Conservation (phyloP, 2,888 invertebrate genomes). For the Psylliodes chrysocephalus region DNA sequence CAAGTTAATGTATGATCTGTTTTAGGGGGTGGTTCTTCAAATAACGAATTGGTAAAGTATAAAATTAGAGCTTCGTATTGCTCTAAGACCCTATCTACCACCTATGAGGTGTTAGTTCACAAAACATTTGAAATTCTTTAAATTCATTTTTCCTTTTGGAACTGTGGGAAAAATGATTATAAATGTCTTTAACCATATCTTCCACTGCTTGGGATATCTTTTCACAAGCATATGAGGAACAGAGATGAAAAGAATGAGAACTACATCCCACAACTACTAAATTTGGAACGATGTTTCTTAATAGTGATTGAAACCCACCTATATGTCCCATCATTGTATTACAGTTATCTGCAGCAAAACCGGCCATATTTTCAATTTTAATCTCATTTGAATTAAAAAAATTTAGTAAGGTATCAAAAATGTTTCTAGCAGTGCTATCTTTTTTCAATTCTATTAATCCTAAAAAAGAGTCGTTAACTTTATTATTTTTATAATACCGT, state of each 20-base stretch:
- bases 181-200: conserved; percentile 29
- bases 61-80: conserved; percentile 30
- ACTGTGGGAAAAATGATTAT: conserved; percentile 26
- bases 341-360: conserved; percentile 38
- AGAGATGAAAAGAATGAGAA: conserved; percentile 33
- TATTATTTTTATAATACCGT: conserved; percentile 31
- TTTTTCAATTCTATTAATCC: too few relatives aligned
- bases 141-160: conserved; percentile 21
- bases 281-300: conserved; percentile 28
- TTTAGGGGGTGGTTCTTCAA: conserved; percentile 18
- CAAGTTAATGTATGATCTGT: conserved; percentile 10
- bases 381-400: too few relatives aligned
- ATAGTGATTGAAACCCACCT: conserved; percentile 36
- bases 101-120: conserved; percentile 29
- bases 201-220: conserved; percentile 26
- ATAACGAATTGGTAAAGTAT: conserved; percentile 27
- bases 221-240: conserved; percentile 28
- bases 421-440: too few relatives aligned
- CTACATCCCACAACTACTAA: conserved; percentile 30
- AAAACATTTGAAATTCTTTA: conserved; percentile 15
- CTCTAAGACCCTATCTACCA: conserved; percentile 34
- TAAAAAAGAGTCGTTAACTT: conserved; percentile 27
- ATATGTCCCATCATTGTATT: conserved; percentile 38
- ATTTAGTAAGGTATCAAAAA: too few relatives aligned
- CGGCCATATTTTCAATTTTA: conserved; percentile 35